Evolutionary conservation across 2,797 vertebrate genomes (phyloP), one percentile per base, ranked within the genome.

Genomic region (Allobates femoralis): DNA sequence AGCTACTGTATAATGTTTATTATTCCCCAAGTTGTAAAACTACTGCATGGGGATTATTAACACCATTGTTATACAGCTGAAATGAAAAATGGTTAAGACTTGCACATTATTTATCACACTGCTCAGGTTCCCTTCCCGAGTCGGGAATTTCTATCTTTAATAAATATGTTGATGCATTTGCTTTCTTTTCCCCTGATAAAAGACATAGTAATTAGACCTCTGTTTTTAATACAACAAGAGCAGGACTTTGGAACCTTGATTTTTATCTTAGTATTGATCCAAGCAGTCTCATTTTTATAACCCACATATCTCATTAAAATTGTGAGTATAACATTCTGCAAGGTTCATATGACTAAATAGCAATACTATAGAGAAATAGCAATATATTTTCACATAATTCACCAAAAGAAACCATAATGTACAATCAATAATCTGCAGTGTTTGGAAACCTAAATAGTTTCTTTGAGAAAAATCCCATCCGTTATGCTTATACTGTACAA

Each of bases 221-320:
- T 12, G 12, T 51, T 77, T 82, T 66, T 66, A 66, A 58, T 62
- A 66, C 30, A 62, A 50, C 26, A 53, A 64, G 6, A 51, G 23
- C 14, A 16, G 41, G 6, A 64, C 3, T 53, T 32, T 21, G 28
- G 28, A 64, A 66, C 30, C 71, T 76, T 53, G 32, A 41, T 83
- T 84, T 76, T 60, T 74, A 60, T 83, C 34, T 32, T n/a, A n/a
- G 28, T 75, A 83, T 75, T 50, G 81, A 83, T 83, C 26, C 0
- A 18, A 34, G 41, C 18, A 41, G n/a, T 28, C 51, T 69, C 28
- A 16, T 58, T 85, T 79, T 85, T 85, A 85, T 60, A 85, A 46
- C 51, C 76, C 79, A 37, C 34, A n/a, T 30, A 71, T 79, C 75
- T 69, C 64, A 79, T 85, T 79, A 85, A 74, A 85, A 79, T 62